Evolutionary conservation across 2,888 invertebrate genomes (phyloP).

Genomic region (Hirtodrosophila trivittata): DNA sequence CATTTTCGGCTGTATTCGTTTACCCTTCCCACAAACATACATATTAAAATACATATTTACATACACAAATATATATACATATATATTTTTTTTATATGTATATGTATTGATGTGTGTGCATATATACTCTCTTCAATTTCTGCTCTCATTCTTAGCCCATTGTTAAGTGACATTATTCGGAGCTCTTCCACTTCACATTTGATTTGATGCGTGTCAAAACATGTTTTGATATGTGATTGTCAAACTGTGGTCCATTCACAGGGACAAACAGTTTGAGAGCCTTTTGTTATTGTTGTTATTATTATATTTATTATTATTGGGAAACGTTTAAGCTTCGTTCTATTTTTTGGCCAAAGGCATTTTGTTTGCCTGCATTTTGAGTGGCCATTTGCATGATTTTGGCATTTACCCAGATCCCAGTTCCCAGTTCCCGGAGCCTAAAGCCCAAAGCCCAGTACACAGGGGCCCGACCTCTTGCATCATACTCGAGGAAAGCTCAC

Average conservation of each 20-base stretch:
- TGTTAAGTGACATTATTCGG: conserved; percentile 71
- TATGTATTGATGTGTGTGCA: conserved; percentile 12
- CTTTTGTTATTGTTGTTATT: conserved; percentile 6
- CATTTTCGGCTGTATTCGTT: conserved; percentile 40
- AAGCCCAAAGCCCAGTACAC: too few relatives aligned
- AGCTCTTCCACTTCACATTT: conserved; percentile 64
- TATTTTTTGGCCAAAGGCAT: conserved; percentile 64
- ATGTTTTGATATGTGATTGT: conserved; percentile 48
- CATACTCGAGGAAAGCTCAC: conserved; percentile 6
- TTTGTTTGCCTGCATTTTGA: conserved; percentile 60
- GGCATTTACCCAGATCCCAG: conserved; percentile 37
- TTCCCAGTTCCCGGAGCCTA: not conserved
- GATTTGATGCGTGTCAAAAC: conserved; percentile 64
- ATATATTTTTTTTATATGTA: conserved; percentile 1
- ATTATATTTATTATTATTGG: conserved; percentile 33
- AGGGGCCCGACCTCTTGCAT: too few relatives aligned
- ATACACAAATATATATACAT: too few relatives aligned
- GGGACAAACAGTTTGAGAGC: not conserved
- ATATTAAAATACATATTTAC: conserved; percentile 1
- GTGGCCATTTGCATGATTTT: conserved; percentile 69
- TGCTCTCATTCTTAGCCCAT: conserved; percentile 47
- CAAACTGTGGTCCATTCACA: conserved; percentile 18
- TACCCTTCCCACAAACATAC: conserved; percentile 6
- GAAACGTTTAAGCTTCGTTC: conserved; percentile 52
- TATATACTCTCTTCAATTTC: conserved; percentile 27